phyloP scores from a whole-genome alignment of 2,113 vertebrate genomes.

The Micronycteris hirsuta region DNA sequence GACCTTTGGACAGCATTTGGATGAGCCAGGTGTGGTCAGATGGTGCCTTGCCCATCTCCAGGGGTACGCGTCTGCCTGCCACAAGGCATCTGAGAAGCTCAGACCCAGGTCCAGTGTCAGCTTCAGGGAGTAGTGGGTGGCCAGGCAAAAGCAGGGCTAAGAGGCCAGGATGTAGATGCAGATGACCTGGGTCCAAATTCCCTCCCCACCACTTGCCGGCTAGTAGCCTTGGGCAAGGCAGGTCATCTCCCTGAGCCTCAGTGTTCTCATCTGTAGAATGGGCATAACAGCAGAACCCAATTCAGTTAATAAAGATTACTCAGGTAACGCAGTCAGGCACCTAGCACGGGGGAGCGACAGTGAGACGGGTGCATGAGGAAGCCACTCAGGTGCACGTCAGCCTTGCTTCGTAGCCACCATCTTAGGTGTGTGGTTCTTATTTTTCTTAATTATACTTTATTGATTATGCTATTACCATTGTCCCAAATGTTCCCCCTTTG shows the following conservation, averaged over 20 bases:
- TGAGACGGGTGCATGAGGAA: background rate
- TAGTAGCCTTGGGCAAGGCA: background rate
- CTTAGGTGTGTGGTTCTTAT: background rate
- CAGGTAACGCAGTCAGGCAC: background rate
- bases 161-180: background rate
- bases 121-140: background rate
- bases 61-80: background rate
- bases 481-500: too few species aligned
- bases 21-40: background rate
- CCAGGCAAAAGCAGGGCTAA: background rate
- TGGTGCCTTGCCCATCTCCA: background rate
- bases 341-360: background rate
- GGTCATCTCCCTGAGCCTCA: background rate
- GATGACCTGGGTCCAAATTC: background rate
- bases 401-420: background rate
- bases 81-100: background rate
- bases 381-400: background rate
- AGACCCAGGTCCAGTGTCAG: background rate
- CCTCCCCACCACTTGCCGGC: background rate
- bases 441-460: too few species aligned
- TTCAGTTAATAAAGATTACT: background rate
- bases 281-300: background rate
- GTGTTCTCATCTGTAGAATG: background rate
- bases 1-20: slow-evolving; percentile 27
- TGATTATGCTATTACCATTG: too few species aligned